phyloP scores from a whole-genome alignment of 1,140 invertebrate genomes.

The Globodera rostochiensis region DNA sequence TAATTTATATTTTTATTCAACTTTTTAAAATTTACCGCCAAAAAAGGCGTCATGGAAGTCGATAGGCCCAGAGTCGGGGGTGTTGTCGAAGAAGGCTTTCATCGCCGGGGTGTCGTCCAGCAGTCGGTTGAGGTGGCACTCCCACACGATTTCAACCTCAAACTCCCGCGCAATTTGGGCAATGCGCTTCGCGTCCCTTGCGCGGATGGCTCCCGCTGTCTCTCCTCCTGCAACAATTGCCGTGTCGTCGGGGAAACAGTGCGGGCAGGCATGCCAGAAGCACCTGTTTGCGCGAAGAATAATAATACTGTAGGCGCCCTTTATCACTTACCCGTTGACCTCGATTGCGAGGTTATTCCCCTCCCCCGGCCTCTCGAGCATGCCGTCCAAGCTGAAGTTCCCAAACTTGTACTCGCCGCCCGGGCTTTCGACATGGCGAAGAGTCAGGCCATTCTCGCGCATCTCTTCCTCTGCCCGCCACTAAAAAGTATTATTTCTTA shows the following conservation, averaged over 20 bases:
- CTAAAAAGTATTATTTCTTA: no score
- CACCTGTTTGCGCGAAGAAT: background rate
- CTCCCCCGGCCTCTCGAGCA: no score
- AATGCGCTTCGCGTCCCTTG: background rate
- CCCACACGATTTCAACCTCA: background rate
- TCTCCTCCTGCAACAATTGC: background rate
- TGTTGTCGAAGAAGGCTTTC: background rate
- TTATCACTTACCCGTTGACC: background rate
- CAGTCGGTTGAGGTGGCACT: background rate
- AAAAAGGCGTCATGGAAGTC: background rate
- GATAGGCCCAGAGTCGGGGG: background rate
- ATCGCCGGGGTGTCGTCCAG: background rate
- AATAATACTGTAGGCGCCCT: background rate
- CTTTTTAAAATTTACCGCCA: background rate
- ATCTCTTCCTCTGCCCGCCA: no score
- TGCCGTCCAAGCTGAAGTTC: no score
- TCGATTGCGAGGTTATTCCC: background rate
- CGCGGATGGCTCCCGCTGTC: background rate
- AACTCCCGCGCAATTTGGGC: background rate
- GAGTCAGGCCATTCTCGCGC: no score
- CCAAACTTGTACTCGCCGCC: no score
- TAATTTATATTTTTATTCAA: background rate
- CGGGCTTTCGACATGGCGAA: no score
- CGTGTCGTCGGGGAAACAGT: background rate
- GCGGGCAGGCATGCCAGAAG: background rate